Evolutionary conservation across 2,888 invertebrate species (phyloP).

Genomic region (Ochropleura leucogaster): DNA sequence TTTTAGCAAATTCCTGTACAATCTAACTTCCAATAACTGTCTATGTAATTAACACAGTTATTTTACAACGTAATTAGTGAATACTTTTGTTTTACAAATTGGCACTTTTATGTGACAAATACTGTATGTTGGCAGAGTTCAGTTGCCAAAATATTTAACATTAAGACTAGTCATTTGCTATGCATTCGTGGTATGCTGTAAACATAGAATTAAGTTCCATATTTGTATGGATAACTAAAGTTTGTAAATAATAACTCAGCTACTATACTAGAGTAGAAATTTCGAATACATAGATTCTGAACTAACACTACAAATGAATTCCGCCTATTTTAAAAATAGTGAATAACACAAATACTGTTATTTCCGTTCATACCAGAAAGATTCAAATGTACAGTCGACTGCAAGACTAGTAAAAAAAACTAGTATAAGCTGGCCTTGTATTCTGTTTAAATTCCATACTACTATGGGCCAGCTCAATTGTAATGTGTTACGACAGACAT

Average conservation of each 20-base stretch:
- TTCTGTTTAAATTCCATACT: neutral
- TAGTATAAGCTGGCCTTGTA: neutral
- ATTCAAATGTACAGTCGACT: neutral
- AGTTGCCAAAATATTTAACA: conserved; percentile 40
- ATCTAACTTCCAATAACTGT: conserved; percentile 4
- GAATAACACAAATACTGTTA: conserved; percentile 10
- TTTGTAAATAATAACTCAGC: neutral
- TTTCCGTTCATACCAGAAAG: conserved; percentile 1
- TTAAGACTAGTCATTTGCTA: neutral
- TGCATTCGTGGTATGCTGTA: conserved; percentile 1
- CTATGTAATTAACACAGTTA: conserved; percentile 33
- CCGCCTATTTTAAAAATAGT: conserved; percentile 1
- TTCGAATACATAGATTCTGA: neutral
- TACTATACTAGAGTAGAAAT: neutral
- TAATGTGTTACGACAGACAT: neutral
- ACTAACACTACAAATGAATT: neutral
- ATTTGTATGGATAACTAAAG: neutral
- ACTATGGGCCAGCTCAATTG: neutral
- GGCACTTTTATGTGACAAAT: conserved; percentile 18
- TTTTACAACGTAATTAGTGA: conserved; percentile 27
- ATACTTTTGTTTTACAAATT: conserved; percentile 21
- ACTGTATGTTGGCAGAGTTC: conserved; percentile 17
- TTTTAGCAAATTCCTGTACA: conserved; percentile 9
- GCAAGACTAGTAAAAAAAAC: neutral
- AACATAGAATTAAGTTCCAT: neutral